These are phyloP conservation scores for Acanthopagrus latus DNA, from an alignment of 2,797 vertebrate genomes.

Conservation along the genomic window DNA sequence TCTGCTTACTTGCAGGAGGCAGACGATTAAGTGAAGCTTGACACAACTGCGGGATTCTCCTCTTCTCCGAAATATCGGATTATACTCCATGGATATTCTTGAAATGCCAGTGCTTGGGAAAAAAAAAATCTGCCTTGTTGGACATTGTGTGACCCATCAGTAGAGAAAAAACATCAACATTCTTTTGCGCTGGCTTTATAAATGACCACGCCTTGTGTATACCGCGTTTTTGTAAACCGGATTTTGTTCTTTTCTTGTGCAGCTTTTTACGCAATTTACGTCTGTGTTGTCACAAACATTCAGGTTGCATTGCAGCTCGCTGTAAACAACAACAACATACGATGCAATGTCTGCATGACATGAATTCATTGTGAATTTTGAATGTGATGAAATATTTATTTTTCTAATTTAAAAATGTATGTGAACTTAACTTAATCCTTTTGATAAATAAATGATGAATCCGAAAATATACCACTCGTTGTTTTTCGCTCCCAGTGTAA, in stretches of 20 bases:
- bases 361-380: conserved; percentile 62
- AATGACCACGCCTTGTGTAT: conserved; percentile 68
- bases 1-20: conserved; percentile 66
- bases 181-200: conserved; percentile 57
- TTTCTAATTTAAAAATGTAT: conserved; percentile 78
- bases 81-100: not conserved
- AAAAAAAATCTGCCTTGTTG: conserved; percentile 11
- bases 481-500: conserved; percentile 19
- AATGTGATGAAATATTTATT: conserved; percentile 78
- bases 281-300: conserved; percentile 43
- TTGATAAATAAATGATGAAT: conserved; percentile 73
- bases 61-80: conserved; percentile 43
- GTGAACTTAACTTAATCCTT: conserved; percentile 67
- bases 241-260: conserved; percentile 38
- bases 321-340: conserved; percentile 39
- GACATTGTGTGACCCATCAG: conserved; percentile 46
- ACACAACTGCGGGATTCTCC: conserved; percentile 44
- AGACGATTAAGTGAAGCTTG: conserved; percentile 45
- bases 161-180: conserved; percentile 46
- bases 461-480: conserved; percentile 29
- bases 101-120: too few relatives aligned
- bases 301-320: conserved; percentile 47
- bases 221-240: conserved; percentile 52
- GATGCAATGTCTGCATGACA: conserved; percentile 68
- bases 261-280: conserved; percentile 43